phyloP scores from a whole-genome alignment of 64 coral and sea anemone genomes.

The Montipora efflorescens region DNA sequence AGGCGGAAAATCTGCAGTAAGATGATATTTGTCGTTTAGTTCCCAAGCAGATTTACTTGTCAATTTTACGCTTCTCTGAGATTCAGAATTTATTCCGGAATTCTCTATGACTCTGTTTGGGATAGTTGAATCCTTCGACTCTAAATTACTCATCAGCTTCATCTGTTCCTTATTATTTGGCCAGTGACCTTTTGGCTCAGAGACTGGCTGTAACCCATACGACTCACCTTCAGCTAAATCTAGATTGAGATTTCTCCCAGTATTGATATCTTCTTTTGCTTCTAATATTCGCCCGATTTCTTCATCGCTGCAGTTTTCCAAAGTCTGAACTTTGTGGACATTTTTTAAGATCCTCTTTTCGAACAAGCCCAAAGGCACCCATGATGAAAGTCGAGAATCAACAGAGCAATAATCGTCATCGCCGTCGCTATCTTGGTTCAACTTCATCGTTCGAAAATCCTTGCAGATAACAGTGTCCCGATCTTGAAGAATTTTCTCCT shows the following conservation, averaged over 20 bases:
- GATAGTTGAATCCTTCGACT: not conserved
- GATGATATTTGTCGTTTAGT: constrained; percentile 14
- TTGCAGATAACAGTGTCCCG: not conserved
- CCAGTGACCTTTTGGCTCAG: not conserved
- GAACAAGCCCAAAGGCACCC: not conserved
- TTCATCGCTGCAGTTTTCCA: not conserved
- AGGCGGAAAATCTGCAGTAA: constrained; percentile 21
- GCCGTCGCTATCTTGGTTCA: not conserved
- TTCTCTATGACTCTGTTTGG: not conserved
- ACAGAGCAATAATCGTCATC: not conserved
- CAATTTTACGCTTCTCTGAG: not conserved
- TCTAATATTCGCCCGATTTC: not conserved
- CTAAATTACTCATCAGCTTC: not conserved
- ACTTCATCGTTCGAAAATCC: not conserved
- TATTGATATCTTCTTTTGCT: not conserved
- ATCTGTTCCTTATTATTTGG: not conserved
- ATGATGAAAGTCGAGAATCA: constrained; percentile 10
- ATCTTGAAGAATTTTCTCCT: not conserved
- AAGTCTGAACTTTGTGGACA: not conserved
- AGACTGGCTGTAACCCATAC: not conserved
- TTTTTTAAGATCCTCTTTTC: not conserved
- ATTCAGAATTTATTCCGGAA: not conserved
- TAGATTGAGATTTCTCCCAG: not conserved
- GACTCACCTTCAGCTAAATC: not conserved
- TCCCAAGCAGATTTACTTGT: constrained; percentile 39